Conservation (phyloP, 2,113 vertebrate species). For the Nibea albiflora region DNA sequence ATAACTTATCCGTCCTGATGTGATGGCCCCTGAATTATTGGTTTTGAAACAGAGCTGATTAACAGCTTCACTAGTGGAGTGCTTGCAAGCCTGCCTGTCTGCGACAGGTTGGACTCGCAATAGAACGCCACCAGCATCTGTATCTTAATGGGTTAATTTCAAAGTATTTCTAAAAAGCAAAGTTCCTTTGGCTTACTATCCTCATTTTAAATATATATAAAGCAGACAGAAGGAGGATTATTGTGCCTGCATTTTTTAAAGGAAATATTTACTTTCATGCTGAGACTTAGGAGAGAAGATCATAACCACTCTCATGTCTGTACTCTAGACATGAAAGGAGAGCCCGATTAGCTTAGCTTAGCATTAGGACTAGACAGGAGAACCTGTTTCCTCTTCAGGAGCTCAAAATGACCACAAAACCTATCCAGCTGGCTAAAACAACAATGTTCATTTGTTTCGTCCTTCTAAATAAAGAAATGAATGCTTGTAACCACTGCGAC, state of each 20-base stretch:
- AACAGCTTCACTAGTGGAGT: constrained; percentile 18
- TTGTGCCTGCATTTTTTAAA: background rate
- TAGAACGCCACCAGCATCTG: background rate
- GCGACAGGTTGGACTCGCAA: constrained; percentile 5
- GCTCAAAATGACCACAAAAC: no score
- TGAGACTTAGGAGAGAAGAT: background rate
- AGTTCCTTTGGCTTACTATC: background rate
- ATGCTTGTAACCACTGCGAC: background rate
- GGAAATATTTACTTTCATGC: background rate
- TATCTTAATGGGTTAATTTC: constrained; percentile 6
- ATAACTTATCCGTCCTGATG: constrained; percentile 29
- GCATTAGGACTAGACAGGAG: no score
- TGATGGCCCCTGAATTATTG: constrained; percentile 18
- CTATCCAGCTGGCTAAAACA: no score
- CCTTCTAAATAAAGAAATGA: no score
- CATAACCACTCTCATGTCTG: background rate
- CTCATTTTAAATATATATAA: background rate
- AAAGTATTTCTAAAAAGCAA: constrained; percentile 1
- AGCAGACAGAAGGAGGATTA: background rate
- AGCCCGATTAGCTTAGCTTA: background rate
- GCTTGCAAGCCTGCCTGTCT: constrained; percentile 7
- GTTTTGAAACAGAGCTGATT: constrained; percentile 32
- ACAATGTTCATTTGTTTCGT: no score
- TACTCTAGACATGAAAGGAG: background rate
- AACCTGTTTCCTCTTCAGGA: no score